A percentile compares a stretch with the other conserved stretches of the same genome.
Evolutionary conservation across 1,140 invertebrate genomes (phyloP).

Genomic region (Alviniconcha marisindica): DNA sequence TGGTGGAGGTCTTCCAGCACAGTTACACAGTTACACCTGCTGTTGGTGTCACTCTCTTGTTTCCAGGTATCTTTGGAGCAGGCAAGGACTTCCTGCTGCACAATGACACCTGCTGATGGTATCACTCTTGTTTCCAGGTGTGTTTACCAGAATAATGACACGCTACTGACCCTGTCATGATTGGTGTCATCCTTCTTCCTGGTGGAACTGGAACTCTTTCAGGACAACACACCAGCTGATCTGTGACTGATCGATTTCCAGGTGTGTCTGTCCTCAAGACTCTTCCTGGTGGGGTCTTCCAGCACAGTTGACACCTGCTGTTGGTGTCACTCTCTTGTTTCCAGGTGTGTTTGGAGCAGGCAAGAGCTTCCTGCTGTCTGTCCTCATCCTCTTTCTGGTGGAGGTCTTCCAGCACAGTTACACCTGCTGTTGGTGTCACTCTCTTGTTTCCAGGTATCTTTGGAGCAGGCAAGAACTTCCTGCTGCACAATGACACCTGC

Average conservation of each 20-base stretch:
- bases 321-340: constrained; percentile 10
- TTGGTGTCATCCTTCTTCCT: constrained; percentile 65
- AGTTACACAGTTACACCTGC: constrained; percentile 57
- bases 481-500: constrained; percentile 36
- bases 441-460: constrained; percentile 62
- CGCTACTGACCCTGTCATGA: too few relatives aligned
- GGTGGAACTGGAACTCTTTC: constrained; percentile 63
- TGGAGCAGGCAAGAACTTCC: constrained; percentile 68
- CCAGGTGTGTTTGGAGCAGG: constrained; percentile 70
- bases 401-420: constrained; percentile 62
- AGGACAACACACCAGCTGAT: constrained; percentile 54
- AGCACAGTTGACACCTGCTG: too few relatives aligned
- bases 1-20: constrained; percentile 60
- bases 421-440: constrained; percentile 21
- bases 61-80: constrained; percentile 70
- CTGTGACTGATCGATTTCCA: too few relatives aligned
- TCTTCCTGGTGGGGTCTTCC: too few relatives aligned
- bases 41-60: not conserved
- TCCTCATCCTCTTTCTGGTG: constrained; percentile 63
- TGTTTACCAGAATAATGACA: too few relatives aligned
- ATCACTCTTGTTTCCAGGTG: constrained; percentile 13
- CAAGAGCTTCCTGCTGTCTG: constrained; percentile 66
- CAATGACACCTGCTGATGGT: too few relatives aligned
- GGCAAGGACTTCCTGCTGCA: constrained; percentile 64
- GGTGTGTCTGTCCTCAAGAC: too few relatives aligned